Conservation (phyloP, 2,113 vertebrate genomes). For the Macquaria australasica region DNA sequence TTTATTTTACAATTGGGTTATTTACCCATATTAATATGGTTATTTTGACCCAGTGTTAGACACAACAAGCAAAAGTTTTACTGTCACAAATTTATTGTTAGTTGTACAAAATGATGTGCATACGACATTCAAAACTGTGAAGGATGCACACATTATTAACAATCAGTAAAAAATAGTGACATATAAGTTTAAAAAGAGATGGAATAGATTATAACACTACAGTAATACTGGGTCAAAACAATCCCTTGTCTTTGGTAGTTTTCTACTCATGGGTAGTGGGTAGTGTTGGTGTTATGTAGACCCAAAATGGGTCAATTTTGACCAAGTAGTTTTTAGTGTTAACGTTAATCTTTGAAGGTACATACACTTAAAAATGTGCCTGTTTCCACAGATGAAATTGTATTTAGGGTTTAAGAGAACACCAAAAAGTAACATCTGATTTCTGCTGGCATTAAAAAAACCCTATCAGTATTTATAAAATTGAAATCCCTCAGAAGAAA, state of each 20-base stretch:
- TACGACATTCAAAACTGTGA: background rate
- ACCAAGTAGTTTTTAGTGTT: background rate
- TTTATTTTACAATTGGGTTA: background rate
- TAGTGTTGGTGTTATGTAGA: background rate
- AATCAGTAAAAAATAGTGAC: background rate
- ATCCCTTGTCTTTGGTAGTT: background rate
- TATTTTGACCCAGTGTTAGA: background rate
- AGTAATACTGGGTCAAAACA: background rate
- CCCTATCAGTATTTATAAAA: conserved; percentile 35
- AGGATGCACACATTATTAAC: background rate
- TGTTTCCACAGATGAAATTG: background rate
- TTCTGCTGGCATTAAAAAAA: conserved; percentile 11
- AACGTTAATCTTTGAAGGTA: background rate
- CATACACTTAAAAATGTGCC: background rate
- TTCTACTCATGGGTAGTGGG: background rate
- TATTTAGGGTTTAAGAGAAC: background rate
- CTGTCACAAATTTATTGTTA: background rate
- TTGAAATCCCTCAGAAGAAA: conserved; percentile 52
- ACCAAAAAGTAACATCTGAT: conserved; percentile 19
- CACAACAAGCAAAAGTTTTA: background rate
- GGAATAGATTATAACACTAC: background rate
- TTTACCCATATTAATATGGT: background rate
- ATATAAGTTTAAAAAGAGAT: background rate
- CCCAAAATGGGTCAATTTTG: background rate
- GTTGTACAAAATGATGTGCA: background rate